A percentile compares a stretch with the other conserved stretches of the same genome.
phyloP scores from a whole-genome alignment of 1,140 invertebrate genomes.

The Nixonia krombeini region DNA sequence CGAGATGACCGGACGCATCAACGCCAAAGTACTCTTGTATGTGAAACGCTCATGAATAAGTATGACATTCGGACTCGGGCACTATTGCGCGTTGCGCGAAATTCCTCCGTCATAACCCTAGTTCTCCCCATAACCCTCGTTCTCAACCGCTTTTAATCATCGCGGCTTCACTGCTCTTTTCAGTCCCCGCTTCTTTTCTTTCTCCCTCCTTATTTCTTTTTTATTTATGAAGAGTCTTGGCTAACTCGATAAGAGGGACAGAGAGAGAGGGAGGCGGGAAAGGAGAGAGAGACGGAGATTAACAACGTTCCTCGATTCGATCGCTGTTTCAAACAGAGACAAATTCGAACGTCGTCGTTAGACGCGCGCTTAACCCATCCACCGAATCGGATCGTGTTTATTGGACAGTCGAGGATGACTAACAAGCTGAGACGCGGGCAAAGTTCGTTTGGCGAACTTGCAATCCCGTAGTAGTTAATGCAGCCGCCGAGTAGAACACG shows the following conservation, averaged over 20 bases:
- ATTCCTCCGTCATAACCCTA: neutral
- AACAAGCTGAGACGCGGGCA: conserved; percentile 17
- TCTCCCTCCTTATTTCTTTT: no score
- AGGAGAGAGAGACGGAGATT: no score
- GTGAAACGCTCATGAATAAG: conserved; percentile 42
- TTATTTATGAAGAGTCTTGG: no score
- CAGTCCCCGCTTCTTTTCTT: no score
- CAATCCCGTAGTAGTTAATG: conserved; percentile 39
- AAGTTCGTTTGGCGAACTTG: conserved; percentile 42
- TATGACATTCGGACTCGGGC: conserved; percentile 1
- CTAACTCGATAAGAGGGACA: no score
- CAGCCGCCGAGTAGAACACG: conserved; percentile 24
- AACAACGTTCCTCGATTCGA: no score
- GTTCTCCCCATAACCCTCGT: neutral
- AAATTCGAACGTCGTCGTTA: neutral
- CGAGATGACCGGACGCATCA: conserved; percentile 4
- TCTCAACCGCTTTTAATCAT: no score
- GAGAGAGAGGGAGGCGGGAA: no score
- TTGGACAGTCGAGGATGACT: conserved; percentile 41
- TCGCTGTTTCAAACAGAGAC: no score
- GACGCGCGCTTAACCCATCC: conserved; percentile 26
- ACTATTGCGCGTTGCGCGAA: neutral
- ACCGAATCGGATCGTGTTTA: conserved; percentile 43
- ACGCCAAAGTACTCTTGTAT: conserved; percentile 15
- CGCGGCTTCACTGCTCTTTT: no score